Evolutionary conservation across 1,140 invertebrate genomes (phyloP), one percentile per base, ranked within the genome.

Genomic region (Mizuhopecten yessoensis): DNA sequence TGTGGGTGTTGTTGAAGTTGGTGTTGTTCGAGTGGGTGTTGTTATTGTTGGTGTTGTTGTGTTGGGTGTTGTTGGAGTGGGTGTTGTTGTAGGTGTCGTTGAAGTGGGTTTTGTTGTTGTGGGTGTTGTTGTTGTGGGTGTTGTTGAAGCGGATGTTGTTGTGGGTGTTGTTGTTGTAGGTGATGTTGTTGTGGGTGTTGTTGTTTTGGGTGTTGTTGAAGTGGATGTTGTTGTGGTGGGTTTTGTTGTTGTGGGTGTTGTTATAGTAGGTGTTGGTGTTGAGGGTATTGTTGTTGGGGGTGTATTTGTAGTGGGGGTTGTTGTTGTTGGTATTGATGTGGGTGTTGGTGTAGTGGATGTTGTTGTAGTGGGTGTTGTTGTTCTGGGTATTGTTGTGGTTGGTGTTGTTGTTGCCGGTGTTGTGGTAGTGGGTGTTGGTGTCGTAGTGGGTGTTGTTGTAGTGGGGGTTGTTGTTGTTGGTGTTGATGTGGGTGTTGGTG

Each of bases 181-280:
- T 33, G 86, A 42, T 2, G 87, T 45, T 29, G 90, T 88, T 23
- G 36, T 91, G 86, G 87, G 0, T 34, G 75, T 88, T 88, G 90
- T 90, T 33, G 29, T 89, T n/a, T 86, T 87, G 23, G 34, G 33
- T 33, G n/a, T 87, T n/a, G 20, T 20, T 13, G 15, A 9, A 34
- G 75, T n/a, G 3, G 87, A 29, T 23, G 3, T n/a, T n/a, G 87
- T 34, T 7, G 23, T 0, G 10, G 33, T 15, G 20, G 9, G 7
- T 10, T 7, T 34, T 34, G 87, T 15, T 34, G 34, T 0, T 3
- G 20, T 39, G 39, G 87, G 39, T 39, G 36, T n/a, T 88, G 36
- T 13, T 23, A 5, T n/a, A 13, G 20, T 20, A 5, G 34, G 0
- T 34, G 33, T 34, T 36, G 9, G 0, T 34, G 33, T 5, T 2